Evolutionary conservation across 2,888 invertebrate species (phyloP), one percentile per base, ranked within the genome.

Genomic region (Pachymerium ferrugineum): DNA sequence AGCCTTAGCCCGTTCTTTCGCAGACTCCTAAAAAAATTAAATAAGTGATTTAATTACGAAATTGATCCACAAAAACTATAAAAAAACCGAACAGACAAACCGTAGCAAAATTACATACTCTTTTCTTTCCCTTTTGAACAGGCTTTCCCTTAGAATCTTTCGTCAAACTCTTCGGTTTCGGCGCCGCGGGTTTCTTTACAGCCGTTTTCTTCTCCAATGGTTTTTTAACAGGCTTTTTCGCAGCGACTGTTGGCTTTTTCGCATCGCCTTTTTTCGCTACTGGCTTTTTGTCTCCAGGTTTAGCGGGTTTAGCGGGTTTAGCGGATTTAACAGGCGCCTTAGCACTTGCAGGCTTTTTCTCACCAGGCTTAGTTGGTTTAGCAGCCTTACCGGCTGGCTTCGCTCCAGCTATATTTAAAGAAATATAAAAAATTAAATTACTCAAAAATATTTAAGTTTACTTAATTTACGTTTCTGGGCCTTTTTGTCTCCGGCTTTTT

Each of bases 1-100:
- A 22, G 29, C 29, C 68, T 74, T 75, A 6, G 75, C 74, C 28
- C 67, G 33, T 12, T 76, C 72, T 31, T 47, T 67, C 10, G 72
- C 54, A 30, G 72, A 75, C 29, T 72, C 74, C 72, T 72, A 72
- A 1, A 72, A 71, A 3, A 54, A 54, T 22, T 22, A 16, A 54
- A 54, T n/a, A n/a, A 16, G 0, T 4, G 16, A 0, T 38, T 1
- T 38, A 3, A 1, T 38, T 12, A 38, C 0, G 4, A 38, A 38
- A n/a, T n/a, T 5, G n/a, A 38, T 38, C 38, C 4, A 38, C n/a
- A 38, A 38, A 38, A 38, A 14, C 38, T n/a, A n/a, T n/a, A 38
- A 38, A 33, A 4, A 38, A 38, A 4, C 38, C 1, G 14, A 38
- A 38, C n/a, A n/a, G n/a, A n/a, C n/a, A n/a, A n/a, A n/a, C n/a